Percentiles rank a stretch among this genome's conserved stretches.
Conservation (phyloP, 2,113 vertebrate genomes). For the Perca schrenkii region DNA sequence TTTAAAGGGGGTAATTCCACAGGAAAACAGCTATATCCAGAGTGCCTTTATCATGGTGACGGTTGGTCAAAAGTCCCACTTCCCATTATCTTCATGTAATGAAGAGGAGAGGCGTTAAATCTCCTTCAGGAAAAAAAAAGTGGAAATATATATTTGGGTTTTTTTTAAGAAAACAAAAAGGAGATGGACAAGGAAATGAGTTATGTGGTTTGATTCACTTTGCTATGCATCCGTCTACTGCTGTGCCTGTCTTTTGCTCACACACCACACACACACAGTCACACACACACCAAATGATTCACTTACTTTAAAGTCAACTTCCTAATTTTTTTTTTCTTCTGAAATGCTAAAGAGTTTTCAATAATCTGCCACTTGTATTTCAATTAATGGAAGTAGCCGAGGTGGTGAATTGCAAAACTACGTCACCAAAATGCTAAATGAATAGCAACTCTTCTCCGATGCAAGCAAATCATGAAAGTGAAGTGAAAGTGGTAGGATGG, state of each 20-base stretch:
- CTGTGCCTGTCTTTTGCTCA: conserved; percentile 43
- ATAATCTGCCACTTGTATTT: conserved; percentile 38
- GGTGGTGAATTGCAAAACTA: conserved; percentile 23
- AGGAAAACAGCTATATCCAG: conserved; percentile 79
- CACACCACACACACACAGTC: conserved; percentile 20
- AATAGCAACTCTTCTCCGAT: conserved; percentile 36
- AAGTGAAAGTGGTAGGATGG: conserved; percentile 30
- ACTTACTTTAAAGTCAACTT: conserved; percentile 27
- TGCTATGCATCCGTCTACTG: conserved; percentile 64
- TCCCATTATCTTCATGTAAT: conserved; percentile 71
- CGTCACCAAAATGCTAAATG: conserved; percentile 45
- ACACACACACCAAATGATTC: conserved; percentile 48
- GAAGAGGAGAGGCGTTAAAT: conserved; percentile 68
- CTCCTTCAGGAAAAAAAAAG: conserved; percentile 68
- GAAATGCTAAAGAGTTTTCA: conserved; percentile 34
- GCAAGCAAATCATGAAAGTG: conserved; percentile 22
- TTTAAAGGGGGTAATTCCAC: conserved; percentile 82
- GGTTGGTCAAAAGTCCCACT: conserved; percentile 71
- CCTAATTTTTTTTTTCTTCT: conserved; percentile 4
- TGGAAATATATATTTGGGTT: conserved; percentile 26
- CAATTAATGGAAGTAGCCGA: conserved; percentile 10
- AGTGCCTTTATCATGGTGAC: conserved; percentile 62
- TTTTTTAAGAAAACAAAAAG: conserved; percentile 30
- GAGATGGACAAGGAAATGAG: conserved; percentile 70
- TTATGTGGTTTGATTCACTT: conserved; percentile 64